A percentile compares a stretch with the other conserved stretches of the same genome.
Evolutionary conservation across 2,113 vertebrate genomes (phyloP).

Genomic region (Hippocampus comes): DNA sequence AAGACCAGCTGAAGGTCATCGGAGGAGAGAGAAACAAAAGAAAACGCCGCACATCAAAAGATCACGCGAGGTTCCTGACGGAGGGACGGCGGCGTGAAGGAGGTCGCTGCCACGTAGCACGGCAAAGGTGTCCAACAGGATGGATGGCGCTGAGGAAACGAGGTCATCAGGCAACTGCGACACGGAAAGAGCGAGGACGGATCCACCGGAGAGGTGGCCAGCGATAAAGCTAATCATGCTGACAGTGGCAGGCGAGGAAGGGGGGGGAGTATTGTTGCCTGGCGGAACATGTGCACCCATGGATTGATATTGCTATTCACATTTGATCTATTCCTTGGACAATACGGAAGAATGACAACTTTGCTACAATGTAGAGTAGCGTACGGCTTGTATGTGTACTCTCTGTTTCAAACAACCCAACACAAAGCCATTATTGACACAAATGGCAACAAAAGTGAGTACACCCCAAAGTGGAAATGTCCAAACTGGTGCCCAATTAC

Average conservation of each 20-base stretch:
- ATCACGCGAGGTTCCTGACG: not conserved
- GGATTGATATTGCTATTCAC: too few relatives aligned
- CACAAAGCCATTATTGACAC: too few relatives aligned
- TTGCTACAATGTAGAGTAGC: not conserved
- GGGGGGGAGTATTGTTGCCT: not conserved
- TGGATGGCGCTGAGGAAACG: conserved; percentile 27
- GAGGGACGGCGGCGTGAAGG: not conserved
- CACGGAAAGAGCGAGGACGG: conserved; percentile 5
- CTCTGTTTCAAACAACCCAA: too few relatives aligned
- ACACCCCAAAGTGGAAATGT: too few relatives aligned
- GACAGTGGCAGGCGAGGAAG: conserved; percentile 32
- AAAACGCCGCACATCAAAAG: not conserved
- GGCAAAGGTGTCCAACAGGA: conserved; percentile 7
- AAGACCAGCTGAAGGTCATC: not conserved
- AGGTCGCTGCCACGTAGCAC: not conserved
- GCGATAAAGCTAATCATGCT: conserved; percentile 33
- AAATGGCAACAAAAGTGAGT: too few relatives aligned
- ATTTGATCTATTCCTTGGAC: too few relatives aligned
- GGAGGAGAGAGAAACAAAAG: not conserved
- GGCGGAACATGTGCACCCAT: too few relatives aligned
- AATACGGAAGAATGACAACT: not conserved
- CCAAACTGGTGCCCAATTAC: too few relatives aligned
- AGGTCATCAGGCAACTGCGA: not conserved
- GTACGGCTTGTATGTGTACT: too few relatives aligned
- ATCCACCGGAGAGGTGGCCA: conserved; percentile 7